phyloP scores from a whole-genome alignment of 2,797 vertebrate species.

The Tokudaia muenninki region DNA sequence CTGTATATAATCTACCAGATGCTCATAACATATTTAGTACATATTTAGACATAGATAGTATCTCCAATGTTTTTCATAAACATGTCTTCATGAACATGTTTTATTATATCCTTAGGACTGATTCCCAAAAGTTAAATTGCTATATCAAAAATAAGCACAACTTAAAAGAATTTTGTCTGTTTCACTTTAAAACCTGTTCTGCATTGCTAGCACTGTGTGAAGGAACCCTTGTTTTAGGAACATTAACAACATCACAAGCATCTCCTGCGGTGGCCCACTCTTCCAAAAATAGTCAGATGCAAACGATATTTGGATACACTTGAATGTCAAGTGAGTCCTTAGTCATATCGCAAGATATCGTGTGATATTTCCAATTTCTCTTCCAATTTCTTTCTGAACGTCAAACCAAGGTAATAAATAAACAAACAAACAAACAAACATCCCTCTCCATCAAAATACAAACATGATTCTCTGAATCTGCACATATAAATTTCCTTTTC shows the following conservation, averaged over 20 bases:
- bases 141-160: slow-evolving; percentile 18
- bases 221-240: slow-evolving; percentile 45
- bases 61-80: neutral
- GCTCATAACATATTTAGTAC: neutral
- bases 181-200: neutral
- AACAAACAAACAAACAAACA: neutral
- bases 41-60: slow-evolving; percentile 11
- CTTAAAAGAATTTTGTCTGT: neutral
- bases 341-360: slow-evolving; percentile 45
- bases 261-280: slow-evolving; percentile 21
- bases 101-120: slow-evolving; percentile 5
- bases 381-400: slow-evolving; percentile 43
- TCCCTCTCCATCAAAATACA: neutral
- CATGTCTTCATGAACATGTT: neutral
- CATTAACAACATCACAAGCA: neutral
- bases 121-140: slow-evolving; percentile 30
- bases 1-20: neutral
- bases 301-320: slow-evolving; percentile 44
- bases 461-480: neutral
- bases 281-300: slow-evolving; percentile 55
- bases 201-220: neutral
- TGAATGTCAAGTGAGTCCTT: slow-evolving; percentile 44
- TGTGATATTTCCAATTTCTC: slow-evolving; percentile 48
- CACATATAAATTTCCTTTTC: slow-evolving; percentile 15
- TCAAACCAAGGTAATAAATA: slow-evolving; percentile 16